Conservation (phyloP, 2,113 vertebrate species). For the Bothrops jararaca region DNA sequence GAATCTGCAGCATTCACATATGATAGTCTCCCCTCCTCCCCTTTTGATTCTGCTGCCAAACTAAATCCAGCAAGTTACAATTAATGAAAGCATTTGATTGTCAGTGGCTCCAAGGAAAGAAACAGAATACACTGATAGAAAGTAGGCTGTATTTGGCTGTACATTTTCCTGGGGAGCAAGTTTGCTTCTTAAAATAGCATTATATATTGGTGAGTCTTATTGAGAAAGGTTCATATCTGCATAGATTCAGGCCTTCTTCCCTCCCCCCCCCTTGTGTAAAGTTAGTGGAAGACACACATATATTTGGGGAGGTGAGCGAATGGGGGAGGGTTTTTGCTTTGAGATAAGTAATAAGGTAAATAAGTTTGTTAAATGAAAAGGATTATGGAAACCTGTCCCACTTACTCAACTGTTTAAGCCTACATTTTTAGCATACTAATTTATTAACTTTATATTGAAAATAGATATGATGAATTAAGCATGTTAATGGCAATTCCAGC, state of each 20-base stretch:
- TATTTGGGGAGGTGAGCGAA: neutral
- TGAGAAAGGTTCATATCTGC: neutral
- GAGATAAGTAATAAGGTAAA: neutral
- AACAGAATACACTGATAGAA: neutral
- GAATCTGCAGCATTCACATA: neutral
- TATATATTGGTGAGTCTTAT: neutral
- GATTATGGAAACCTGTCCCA: neutral
- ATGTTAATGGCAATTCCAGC: neutral
- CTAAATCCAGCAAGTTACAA: neutral
- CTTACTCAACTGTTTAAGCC: neutral
- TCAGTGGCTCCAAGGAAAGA: neutral
- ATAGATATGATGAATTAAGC: neutral
- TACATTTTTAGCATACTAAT: neutral
- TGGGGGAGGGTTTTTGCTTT: neutral
- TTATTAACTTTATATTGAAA: neutral
- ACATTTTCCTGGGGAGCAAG: neutral
- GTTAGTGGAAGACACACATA: neutral
- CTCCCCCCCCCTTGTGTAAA: neutral
- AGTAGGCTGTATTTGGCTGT: neutral
- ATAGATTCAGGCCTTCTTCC: neutral
- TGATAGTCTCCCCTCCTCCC: neutral
- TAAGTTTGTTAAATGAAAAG: neutral
- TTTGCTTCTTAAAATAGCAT: neutral
- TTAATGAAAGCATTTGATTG: neutral
- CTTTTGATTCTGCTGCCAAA: neutral